Evolutionary conservation across 1,140 invertebrate species (phyloP).

Genomic region (Hylaeus anthracinus): DNA sequence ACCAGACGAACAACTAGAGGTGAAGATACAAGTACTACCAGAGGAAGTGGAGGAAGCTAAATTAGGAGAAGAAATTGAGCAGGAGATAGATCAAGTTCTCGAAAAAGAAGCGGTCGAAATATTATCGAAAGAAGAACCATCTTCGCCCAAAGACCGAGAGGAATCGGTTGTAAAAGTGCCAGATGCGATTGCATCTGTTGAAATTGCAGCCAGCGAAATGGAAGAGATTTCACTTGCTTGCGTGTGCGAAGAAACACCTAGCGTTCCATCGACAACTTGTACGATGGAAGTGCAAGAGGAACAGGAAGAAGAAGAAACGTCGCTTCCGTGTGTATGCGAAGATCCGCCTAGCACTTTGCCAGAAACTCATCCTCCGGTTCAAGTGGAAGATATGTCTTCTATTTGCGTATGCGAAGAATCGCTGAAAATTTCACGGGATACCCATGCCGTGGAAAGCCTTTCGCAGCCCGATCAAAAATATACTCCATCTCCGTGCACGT

Average conservation of each 20-base stretch:
- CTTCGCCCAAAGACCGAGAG: neutral
- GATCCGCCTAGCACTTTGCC: neutral
- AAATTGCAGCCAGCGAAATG: no score
- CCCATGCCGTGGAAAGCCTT: neutral
- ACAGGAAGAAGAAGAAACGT: no score
- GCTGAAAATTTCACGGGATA: no score
- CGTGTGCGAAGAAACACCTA: neutral
- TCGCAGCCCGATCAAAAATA: no score
- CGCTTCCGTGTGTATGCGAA: neutral
- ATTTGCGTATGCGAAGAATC: neutral
- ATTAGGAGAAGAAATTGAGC: neutral
- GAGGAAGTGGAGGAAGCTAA: no score
- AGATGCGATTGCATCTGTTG: no score
- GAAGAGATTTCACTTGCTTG: neutral
- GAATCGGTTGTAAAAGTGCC: neutral
- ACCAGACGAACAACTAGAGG: neutral
- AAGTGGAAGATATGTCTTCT: no score
- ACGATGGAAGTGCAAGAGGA: no score
- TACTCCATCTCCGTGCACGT: no score
- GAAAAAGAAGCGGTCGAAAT: neutral
- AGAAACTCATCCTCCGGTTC: neutral
- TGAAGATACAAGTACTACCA: no score
- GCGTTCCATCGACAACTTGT: no score
- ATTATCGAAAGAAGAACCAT: neutral
- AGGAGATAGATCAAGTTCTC: neutral